Evolutionary conservation across 2,113 vertebrate genomes (phyloP).

Genomic region (Okapia johnstoni): DNA sequence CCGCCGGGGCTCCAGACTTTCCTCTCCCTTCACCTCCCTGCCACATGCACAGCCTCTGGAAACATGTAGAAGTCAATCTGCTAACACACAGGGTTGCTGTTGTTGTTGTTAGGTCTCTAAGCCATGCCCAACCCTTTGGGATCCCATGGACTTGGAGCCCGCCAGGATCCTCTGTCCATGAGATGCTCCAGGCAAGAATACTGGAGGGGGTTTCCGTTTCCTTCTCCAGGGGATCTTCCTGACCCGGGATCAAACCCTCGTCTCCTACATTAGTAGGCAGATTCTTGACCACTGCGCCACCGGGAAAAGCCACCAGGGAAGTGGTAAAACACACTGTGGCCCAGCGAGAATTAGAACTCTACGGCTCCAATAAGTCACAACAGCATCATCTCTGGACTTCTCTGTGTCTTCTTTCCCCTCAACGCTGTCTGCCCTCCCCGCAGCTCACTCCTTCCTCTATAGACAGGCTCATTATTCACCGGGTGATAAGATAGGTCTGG

Average conservation of each 20-base stretch:
- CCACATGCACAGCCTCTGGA: neutral
- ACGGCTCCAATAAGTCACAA: fast-evolving
- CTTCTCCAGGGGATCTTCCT: neutral
- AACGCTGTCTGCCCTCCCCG: neutral
- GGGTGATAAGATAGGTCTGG: slow-evolving; percentile 46
- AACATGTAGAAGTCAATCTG: fast-evolving
- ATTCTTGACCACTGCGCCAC: neutral
- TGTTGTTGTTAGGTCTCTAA: neutral
- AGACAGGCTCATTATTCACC: slow-evolving; percentile 48
- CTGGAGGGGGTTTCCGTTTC: neutral
- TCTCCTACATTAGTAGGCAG: neutral
- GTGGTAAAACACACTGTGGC: fast-evolving
- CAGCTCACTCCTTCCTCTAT: neutral
- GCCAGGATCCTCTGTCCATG: neutral
- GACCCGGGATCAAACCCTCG: neutral
- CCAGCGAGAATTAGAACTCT: fast-evolving
- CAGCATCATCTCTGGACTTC: fast-evolving
- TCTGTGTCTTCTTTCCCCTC: neutral
- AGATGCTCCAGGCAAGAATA: neutral
- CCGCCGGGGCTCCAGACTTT: fast-evolving
- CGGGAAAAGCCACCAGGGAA: neutral
- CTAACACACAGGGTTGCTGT: neutral
- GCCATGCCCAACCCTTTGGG: fast-evolving
- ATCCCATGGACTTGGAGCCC: neutral
- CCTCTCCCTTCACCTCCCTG: neutral